Evolutionary conservation across 2,113 vertebrate genomes (phyloP).

Genomic region (Notarius quadriscutis): DNA sequence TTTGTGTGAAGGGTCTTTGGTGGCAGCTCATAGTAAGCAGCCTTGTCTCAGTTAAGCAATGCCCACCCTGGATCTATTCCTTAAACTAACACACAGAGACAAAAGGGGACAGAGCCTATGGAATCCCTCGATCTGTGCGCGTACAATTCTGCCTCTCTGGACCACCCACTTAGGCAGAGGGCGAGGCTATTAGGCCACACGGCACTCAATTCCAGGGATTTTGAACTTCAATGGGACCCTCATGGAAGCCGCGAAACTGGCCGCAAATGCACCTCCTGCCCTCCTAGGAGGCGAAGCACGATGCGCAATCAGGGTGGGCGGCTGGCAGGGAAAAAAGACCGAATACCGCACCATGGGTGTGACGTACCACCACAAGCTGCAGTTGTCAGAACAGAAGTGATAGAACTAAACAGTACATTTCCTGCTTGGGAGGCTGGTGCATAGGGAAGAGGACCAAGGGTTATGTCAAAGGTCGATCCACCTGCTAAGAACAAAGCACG

Average conservation of each 20-base stretch:
- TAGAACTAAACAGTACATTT: slow-evolving; percentile 53
- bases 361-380: slow-evolving; percentile 37
- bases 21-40: slow-evolving; percentile 50
- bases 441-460: slow-evolving; percentile 35
- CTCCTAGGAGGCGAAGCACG: slow-evolving; percentile 43
- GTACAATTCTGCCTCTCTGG: slow-evolving; percentile 33
- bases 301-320: slow-evolving; percentile 43
- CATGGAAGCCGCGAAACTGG: slow-evolving; percentile 55
- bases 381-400: slow-evolving; percentile 33
- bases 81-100: slow-evolving; percentile 62
- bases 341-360: slow-evolving; percentile 32
- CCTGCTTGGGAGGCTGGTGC: slow-evolving; percentile 45
- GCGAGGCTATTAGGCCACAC: slow-evolving; percentile 54
- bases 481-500: slow-evolving; percentile 64
- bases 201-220: slow-evolving; percentile 59
- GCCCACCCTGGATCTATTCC: slow-evolving; percentile 60
- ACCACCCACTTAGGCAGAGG: slow-evolving; percentile 64
- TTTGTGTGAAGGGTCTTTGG: slow-evolving; percentile 40
- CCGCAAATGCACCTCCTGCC: slow-evolving; percentile 47
- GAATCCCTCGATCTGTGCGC: slow-evolving; percentile 57
- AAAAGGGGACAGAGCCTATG: slow-evolving; percentile 54
- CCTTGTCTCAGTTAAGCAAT: slow-evolving; percentile 48
- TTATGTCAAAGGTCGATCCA: slow-evolving; percentile 58
- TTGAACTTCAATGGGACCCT: slow-evolving; percentile 65
- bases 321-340: slow-evolving; percentile 18